Conservation (phyloP, 2,797 vertebrate species). For the Helarctos malayanus region DNA sequence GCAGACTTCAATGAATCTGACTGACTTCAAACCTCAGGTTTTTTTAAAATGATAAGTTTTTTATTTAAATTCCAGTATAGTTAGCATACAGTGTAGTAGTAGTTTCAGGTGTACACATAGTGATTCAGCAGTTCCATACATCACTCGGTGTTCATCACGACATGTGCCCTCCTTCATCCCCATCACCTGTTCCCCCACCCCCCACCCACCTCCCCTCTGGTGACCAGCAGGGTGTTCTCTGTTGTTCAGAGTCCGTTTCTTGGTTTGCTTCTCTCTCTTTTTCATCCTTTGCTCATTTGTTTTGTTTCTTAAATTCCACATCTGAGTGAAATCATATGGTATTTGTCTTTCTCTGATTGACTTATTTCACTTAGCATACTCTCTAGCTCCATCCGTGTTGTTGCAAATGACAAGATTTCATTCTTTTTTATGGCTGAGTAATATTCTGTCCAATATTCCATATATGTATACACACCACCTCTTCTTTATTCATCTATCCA, state of each 20-base stretch:
- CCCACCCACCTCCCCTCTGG: neutral
- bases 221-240: neutral
- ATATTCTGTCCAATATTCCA: neutral
- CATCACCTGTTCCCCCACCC: neutral
- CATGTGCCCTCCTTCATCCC: neutral
- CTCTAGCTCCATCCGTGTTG: neutral
- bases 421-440: neutral
- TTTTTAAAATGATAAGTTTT: neutral
- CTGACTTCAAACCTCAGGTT: neutral
- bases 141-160: fast-evolving
- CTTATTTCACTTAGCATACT: neutral
- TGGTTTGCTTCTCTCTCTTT: neutral
- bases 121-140: neutral
- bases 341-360: neutral
- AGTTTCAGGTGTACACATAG: neutral
- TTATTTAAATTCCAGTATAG: neutral
- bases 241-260: neutral
- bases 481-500: neutral
- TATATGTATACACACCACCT: neutral
- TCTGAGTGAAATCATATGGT: neutral
- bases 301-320: neutral
- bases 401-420: neutral
- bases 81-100: too few species aligned
- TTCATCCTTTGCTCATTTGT: neutral
- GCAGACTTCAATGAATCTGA: neutral